Conservation (phyloP, 2,888 invertebrate species). For the Hipparchia sbordonii region DNA sequence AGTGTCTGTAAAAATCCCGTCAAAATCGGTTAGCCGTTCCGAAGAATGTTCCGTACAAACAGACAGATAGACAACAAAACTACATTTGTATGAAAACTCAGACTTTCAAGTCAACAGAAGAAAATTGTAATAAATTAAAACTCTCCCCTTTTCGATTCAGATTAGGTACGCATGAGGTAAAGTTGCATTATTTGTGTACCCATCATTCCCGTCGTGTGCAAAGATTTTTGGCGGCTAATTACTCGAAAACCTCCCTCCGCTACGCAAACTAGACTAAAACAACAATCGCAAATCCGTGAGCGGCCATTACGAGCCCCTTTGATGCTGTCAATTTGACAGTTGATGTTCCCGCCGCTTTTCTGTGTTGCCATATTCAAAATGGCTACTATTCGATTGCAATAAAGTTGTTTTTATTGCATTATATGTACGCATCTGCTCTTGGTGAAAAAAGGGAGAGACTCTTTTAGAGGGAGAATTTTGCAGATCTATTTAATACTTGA, state of each 20-base stretch:
- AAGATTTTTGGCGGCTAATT: constrained; percentile 33
- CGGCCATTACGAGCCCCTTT: constrained; percentile 62
- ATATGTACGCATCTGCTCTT: constrained; percentile 44
- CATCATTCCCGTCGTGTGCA: constrained; percentile 2
- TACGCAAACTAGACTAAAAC: constrained; percentile 51
- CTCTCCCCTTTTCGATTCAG: too few species aligned
- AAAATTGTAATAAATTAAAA: too few species aligned
- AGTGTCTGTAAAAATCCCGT: too few species aligned
- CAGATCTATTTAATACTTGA: not conserved
- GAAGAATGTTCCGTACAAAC: too few species aligned
- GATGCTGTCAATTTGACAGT: constrained; percentile 73
- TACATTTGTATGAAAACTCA: too few species aligned
- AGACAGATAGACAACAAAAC: too few species aligned
- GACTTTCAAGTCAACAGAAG: too few species aligned
- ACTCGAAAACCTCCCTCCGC: constrained; percentile 26
- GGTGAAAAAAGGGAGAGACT: too few species aligned
- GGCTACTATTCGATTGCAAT: constrained; percentile 33
- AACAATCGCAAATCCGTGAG: constrained; percentile 69
- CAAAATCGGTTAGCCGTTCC: too few species aligned
- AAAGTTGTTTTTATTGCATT: constrained; percentile 36
- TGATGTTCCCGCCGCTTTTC: constrained; percentile 53
- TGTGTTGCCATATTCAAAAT: constrained; percentile 43
- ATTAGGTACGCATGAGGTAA: too few species aligned
- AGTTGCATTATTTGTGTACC: constrained; percentile 7
- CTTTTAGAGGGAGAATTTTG: not conserved